Evolutionary conservation across 2,113 vertebrate species (phyloP).

Genomic region (Pseudopipra pipra): DNA sequence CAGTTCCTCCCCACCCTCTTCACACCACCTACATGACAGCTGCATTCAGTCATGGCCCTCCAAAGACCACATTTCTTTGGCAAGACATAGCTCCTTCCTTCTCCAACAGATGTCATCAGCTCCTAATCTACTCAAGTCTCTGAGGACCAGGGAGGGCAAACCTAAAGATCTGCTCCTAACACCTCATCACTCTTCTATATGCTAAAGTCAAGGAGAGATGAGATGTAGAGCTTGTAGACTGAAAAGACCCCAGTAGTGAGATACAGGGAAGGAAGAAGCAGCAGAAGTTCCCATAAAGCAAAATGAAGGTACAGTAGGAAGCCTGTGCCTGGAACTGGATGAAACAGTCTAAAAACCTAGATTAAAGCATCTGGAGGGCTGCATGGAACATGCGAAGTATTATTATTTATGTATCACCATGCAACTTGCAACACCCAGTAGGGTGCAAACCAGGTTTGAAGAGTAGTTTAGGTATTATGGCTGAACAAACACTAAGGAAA

Average conservation of each 20-base stretch:
- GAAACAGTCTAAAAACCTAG: neutral
- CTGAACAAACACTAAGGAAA: neutral
- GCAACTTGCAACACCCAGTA: neutral
- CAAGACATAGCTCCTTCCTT: neutral
- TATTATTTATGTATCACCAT: neutral
- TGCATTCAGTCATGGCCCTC: neutral
- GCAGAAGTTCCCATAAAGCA: neutral
- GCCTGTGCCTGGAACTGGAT: neutral
- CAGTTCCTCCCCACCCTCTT: neutral
- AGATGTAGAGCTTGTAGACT: neutral
- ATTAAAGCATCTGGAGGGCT: neutral
- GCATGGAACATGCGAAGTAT: fast-evolving
- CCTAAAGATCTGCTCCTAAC: neutral
- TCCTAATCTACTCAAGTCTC: neutral
- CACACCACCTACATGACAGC: slow-evolving; percentile 12
- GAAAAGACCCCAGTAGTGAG: neutral
- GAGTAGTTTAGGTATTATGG: neutral
- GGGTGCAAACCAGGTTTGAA: neutral
- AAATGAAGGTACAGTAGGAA: neutral
- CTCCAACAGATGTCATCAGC: neutral
- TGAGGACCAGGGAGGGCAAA: neutral
- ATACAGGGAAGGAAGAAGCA: neutral
- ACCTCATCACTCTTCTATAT: neutral
- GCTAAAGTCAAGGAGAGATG: neutral
- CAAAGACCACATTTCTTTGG: neutral